Base-by-base conservation (phyloP, 2,888 invertebrate genomes). In the Nomada fabriciana region DNA sequence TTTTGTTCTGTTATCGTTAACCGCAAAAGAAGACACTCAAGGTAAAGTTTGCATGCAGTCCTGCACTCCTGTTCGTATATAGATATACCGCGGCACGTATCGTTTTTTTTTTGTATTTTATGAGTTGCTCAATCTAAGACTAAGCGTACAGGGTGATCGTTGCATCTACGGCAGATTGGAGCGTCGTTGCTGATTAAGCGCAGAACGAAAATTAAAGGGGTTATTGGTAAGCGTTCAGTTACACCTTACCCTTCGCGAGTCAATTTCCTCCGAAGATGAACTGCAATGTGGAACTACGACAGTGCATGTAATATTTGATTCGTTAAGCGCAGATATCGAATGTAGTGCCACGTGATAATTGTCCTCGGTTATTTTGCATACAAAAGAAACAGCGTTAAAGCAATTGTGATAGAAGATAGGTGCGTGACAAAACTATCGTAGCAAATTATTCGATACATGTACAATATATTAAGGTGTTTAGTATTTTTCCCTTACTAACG, bases 11-110 rank as follows among this genome's bases (percentile, higher is more conserved):
- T 36, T 80, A 80, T 87, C 84, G 87, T 92, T 91, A 91, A 89
- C 90, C 90, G 89, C 91, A 89, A 90, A 91, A 92, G 92, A 93
- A 93, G 93, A 93, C 92, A 93, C 93, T 92, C 92, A 92, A 93
- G 93, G 92, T 92, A 91, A 92, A 87, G 91, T 73, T 87, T 86
- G 78, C 85, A 79, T 79, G 74, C 81, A 88, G 78, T 87, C 84
- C 86, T 88, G 86, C 89, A 89, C 84, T 85, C 85, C 75, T 74
- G 83, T 86, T 79, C 78, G 77, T 74, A 80, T 68, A 59, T 80
- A 67, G 53, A 70, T 61, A 59, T 60, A 69, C 76, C 74, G 71
- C 60, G 79, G 69, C 78, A 77, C 69, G 23, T 25, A 83, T 73
- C 77, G 43, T 78, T 7, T 36, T 36, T 29, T 36, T 36, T 5